Evolutionary conservation across 2,113 vertebrate species (phyloP).

Genomic region (Gadus chalcogrammus): DNA sequence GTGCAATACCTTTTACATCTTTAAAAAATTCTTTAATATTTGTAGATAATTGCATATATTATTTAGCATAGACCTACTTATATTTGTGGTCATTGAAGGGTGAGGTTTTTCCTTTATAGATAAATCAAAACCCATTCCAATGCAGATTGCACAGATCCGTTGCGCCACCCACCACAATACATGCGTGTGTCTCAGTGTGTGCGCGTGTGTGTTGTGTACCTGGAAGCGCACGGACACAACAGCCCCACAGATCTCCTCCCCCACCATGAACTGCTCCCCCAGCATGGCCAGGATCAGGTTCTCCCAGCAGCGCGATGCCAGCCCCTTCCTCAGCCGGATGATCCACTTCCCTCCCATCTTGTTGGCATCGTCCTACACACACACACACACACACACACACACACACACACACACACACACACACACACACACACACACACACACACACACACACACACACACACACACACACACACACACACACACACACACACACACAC

Average conservation of each 20-base stretch:
- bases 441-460: background rate
- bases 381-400: background rate
- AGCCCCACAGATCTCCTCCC: slow-evolving; percentile 81
- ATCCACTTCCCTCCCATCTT: slow-evolving; percentile 84
- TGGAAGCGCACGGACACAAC: slow-evolving; percentile 82
- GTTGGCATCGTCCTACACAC: slow-evolving; percentile 77
- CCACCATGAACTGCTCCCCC: slow-evolving; percentile 84
- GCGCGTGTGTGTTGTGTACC: slow-evolving; percentile 49
- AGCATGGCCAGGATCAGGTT: slow-evolving; percentile 82
- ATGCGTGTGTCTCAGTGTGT: background rate
- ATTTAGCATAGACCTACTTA: no score
- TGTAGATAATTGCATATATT: no score
- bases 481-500: no score
- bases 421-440: background rate
- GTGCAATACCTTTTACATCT: no score
- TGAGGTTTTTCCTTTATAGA: no score
- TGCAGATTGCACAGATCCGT: no score
- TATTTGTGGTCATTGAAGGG: no score
- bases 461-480: background rate
- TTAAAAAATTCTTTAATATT: no score
- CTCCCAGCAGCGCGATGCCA: slow-evolving; percentile 82
- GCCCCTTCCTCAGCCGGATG: slow-evolving; percentile 79
- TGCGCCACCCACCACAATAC: no score
- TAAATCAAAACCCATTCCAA: no score
- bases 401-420: background rate